These are phyloP conservation scores for Enteromius mattozi DNA, from an alignment of 2,797 vertebrate species.

Conservation along the genomic window DNA sequence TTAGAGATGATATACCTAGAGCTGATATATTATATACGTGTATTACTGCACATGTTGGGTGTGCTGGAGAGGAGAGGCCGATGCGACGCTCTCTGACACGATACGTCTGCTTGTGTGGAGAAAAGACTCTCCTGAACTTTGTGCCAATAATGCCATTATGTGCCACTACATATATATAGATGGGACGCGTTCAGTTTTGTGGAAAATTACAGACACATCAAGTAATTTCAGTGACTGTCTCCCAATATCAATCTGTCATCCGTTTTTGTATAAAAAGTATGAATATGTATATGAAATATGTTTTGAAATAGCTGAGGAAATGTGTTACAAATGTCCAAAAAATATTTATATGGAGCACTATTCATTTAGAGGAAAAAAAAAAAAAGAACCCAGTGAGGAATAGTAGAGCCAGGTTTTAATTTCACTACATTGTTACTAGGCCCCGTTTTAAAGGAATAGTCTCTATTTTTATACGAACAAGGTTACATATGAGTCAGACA, in stretches of 20 bases:
- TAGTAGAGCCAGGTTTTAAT: slow-evolving; percentile 72
- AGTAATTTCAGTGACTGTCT: slow-evolving; percentile 73
- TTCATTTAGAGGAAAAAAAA: slow-evolving; percentile 63
- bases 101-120: slow-evolving; percentile 68
- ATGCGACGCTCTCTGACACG: slow-evolving; percentile 71
- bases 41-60: slow-evolving; percentile 72
- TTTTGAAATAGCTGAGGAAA: slow-evolving; percentile 79
- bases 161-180: slow-evolving; percentile 90
- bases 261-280: slow-evolving; percentile 75
- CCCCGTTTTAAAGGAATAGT: slow-evolving; percentile 79
- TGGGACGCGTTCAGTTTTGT: slow-evolving; percentile 74
- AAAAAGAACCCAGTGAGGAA: slow-evolving; percentile 60
- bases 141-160: slow-evolving; percentile 99
- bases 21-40: slow-evolving; percentile 70
- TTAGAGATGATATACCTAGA: slow-evolving; percentile 71
- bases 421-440: slow-evolving; percentile 71
- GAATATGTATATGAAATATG: slow-evolving; percentile 77
- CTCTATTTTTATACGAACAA: slow-evolving; percentile 82
- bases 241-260: slow-evolving; percentile 74
- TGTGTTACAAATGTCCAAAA: slow-evolving; percentile 76
- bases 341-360: slow-evolving; percentile 79
- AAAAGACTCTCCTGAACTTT: slow-evolving; percentile 91
- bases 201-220: slow-evolving; percentile 74
- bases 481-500: slow-evolving; percentile 67
- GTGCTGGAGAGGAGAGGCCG: slow-evolving; percentile 65